Evolutionary conservation across 2,888 invertebrate genomes (phyloP), one percentile per base, ranked within the genome.

Genomic region (Antheraea assamensis): DNA sequence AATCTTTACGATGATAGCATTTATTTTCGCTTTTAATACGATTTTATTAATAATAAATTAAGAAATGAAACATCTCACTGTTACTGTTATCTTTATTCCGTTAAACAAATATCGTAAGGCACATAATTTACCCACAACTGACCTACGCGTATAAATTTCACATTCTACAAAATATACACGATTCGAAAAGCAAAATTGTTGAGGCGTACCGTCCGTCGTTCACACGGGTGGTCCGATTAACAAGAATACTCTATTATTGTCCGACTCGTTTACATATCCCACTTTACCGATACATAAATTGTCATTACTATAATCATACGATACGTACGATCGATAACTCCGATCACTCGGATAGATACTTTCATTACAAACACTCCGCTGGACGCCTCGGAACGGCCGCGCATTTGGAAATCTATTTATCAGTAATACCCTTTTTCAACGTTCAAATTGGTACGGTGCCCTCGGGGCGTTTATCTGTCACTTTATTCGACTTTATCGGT

Each of bases 221-320:
- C 86, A 85, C 87, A 83, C 85, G 91, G 91, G 92, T 92, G 92
- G 93, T 91, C 92, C 90, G 81, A 88, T 89, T 89, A 89, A 80
- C 80, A 80, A 79, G 83, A 82, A 82, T 82, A 81, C 83, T 83
- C 83, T 83, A 85, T 84, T 83, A 71, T 72, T 21, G 87, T 83
- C 82, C 77, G 52, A 76, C 83, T 91, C 89, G 88, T 92, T 92
- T 92, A 92, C 92, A 92, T 92, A 91, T 91, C 83, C 90, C 86
- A 88, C 86, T 86, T 81, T 79, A 85, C 86, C 87, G 83, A 79
- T 88, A 87, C 90, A 92, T 93, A 93, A 93, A 93, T 93, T 92
- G 92, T 91, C 92, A 92, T 93, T 92, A 92, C 88, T 82, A 88
- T 89, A 92, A 92, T 92, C 90, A 91, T 88, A 84, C 88, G 91